Evolutionary conservation across 2,113 vertebrate genomes (phyloP).

Genomic region (Toxotes chatareus): DNA sequence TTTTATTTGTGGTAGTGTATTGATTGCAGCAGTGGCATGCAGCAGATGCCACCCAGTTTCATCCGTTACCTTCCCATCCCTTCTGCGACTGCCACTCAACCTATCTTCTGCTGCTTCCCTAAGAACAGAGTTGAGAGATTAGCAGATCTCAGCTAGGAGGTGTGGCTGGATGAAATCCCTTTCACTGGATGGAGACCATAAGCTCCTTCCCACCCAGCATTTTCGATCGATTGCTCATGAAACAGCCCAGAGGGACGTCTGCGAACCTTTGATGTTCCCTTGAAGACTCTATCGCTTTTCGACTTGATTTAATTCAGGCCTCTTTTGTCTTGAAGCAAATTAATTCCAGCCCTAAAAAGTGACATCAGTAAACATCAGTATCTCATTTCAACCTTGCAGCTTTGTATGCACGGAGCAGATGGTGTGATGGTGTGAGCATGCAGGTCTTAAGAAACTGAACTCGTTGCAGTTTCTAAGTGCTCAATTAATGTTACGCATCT

Average conservation of each 20-base stretch:
- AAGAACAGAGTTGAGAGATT: constrained; percentile 55
- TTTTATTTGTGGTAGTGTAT: neutral
- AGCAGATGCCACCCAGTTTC: constrained; percentile 36
- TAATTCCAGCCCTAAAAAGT: constrained; percentile 46
- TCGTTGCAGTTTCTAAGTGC: constrained; percentile 37
- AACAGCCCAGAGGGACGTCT: constrained; percentile 63
- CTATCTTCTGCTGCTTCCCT: constrained; percentile 7
- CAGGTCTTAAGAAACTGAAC: neutral
- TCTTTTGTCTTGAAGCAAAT: constrained; percentile 66
- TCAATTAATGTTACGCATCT: constrained; percentile 7
- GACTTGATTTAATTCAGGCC: constrained; percentile 53
- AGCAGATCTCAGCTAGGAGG: constrained; percentile 46
- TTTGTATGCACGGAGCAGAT: constrained; percentile 10
- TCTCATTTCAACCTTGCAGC: constrained; percentile 29
- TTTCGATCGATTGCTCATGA: constrained; percentile 66
- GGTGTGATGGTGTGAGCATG: constrained; percentile 3
- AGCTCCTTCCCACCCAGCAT: constrained; percentile 63
- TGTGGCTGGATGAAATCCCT: constrained; percentile 42
- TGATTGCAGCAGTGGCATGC: neutral
- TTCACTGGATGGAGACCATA: constrained; percentile 41
- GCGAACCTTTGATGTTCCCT: constrained; percentile 71
- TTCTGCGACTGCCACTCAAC: constrained; percentile 17
- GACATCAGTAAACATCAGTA: constrained; percentile 18
- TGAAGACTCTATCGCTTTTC: constrained; percentile 66
- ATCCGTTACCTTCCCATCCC: constrained; percentile 14